Conservation (phyloP, 2,797 vertebrate species). For the Uromys caudimaculatus region DNA sequence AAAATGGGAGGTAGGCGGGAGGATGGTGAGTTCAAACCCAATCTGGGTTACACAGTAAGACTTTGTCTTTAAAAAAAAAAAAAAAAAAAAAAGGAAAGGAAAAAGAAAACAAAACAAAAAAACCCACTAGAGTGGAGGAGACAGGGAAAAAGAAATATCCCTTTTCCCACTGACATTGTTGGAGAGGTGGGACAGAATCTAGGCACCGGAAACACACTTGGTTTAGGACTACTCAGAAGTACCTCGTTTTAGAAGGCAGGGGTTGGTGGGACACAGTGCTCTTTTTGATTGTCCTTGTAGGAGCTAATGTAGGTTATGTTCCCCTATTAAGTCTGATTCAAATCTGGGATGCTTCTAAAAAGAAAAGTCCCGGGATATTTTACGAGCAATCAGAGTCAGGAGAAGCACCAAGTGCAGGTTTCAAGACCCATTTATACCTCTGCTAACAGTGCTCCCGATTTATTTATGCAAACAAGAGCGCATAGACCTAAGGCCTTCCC, state of each 20-base stretch:
- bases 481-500: constrained; percentile 24
- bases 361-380: background rate
- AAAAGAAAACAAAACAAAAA: background rate
- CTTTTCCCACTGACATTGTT: background rate
- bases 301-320: background rate
- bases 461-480: constrained; percentile 59
- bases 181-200: background rate
- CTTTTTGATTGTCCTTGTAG: background rate
- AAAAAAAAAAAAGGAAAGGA: no score
- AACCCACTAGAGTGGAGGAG: no score
- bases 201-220: background rate
- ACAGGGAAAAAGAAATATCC: background rate
- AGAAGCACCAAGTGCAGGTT: background rate
- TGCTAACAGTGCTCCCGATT: constrained; percentile 23
- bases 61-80: background rate
- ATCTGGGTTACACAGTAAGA: background rate
- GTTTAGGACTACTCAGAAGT: background rate
- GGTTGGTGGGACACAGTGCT: fast-evolving
- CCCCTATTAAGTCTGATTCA: background rate
- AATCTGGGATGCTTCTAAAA: background rate
- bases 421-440: constrained; percentile 48
- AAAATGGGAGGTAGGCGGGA: background rate
- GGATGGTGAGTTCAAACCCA: background rate
- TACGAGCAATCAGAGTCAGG: background rate
- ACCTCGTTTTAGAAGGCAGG: background rate